Evolutionary conservation across 2,888 invertebrate species (phyloP).

Genomic region (Anthophora plumipes): DNA sequence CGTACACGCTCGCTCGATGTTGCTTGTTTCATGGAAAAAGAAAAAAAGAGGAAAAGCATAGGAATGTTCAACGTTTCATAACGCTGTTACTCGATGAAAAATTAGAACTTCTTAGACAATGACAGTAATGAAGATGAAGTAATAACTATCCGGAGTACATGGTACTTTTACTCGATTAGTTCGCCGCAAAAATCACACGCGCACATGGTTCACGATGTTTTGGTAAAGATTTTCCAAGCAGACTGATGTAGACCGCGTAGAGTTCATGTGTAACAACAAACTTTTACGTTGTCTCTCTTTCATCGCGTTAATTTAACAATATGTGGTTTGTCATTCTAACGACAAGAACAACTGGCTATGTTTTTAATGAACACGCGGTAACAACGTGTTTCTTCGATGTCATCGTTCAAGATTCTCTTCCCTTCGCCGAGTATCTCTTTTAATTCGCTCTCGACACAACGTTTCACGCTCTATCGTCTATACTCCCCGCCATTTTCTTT

Average conservation of each 20-base stretch:
- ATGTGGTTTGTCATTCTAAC: constrained; percentile 83
- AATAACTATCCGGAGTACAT: constrained; percentile 4
- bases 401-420: constrained; percentile 30
- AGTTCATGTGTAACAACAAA: constrained; percentile 50
- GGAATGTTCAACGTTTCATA: not conserved
- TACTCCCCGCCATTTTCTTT: constrained; percentile 56
- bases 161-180: constrained; percentile 21
- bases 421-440: constrained; percentile 70
- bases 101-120: constrained; percentile 14
- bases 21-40: not conserved
- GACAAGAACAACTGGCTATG: constrained; percentile 76
- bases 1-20: not conserved
- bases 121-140: constrained; percentile 20
- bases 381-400: constrained; percentile 29
- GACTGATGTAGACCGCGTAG: constrained; percentile 51
- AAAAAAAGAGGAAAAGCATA: too few relatives aligned
- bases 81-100: constrained; percentile 1
- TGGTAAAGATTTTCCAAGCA: constrained; percentile 60
- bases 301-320: constrained; percentile 82
- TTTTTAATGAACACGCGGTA: constrained; percentile 76
- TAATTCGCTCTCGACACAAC: constrained; percentile 78
- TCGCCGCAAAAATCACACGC: constrained; percentile 15
- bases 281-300: constrained; percentile 71
- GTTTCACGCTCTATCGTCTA: constrained; percentile 77
- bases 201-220: constrained; percentile 27